Percentiles rank a stretch among this genome's conserved stretches.
These are phyloP conservation scores for Euura lappo DNA, from an alignment of 1,140 invertebrate species.

Conservation along the genomic window DNA sequence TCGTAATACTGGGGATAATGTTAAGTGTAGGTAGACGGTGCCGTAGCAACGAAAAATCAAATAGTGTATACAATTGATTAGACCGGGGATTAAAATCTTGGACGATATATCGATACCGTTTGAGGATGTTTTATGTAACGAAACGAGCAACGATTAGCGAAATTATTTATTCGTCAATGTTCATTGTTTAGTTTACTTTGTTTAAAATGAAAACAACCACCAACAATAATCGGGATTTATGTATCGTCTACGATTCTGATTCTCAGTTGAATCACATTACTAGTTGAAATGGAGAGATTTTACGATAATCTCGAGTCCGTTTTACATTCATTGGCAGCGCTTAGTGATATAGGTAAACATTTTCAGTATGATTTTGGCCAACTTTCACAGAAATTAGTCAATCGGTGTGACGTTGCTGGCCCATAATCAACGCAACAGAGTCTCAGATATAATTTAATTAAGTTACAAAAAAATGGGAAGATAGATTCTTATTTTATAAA, in stretches of 20 bases:
- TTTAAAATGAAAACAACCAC: too few species aligned
- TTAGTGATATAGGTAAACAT: background rate
- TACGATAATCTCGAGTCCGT: too few species aligned
- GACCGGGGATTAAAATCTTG: background rate
- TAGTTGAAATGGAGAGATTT: too few species aligned
- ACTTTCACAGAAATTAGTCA: background rate
- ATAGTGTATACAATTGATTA: conserved; percentile 15
- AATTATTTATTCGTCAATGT: too few species aligned
- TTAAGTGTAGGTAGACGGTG: conserved; percentile 37
- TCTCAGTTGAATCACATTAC: too few species aligned
- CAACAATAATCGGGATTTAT: too few species aligned
- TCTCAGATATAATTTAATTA: background rate
- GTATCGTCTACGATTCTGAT: too few species aligned
- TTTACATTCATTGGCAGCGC: too few species aligned
- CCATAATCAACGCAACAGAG: background rate
- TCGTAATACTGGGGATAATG: conserved; percentile 28
- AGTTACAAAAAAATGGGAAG: background rate
- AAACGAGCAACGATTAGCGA: background rate
- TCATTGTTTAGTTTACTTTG: too few species aligned
- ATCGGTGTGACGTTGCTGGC: background rate
- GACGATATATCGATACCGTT: background rate
- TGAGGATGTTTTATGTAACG: background rate
- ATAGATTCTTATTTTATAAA: background rate
- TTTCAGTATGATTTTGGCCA: background rate
- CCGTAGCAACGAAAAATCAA: conserved; percentile 46